Base-by-base conservation (phyloP, 2,888 invertebrate species). In the Criorhina ranunculi region DNA sequence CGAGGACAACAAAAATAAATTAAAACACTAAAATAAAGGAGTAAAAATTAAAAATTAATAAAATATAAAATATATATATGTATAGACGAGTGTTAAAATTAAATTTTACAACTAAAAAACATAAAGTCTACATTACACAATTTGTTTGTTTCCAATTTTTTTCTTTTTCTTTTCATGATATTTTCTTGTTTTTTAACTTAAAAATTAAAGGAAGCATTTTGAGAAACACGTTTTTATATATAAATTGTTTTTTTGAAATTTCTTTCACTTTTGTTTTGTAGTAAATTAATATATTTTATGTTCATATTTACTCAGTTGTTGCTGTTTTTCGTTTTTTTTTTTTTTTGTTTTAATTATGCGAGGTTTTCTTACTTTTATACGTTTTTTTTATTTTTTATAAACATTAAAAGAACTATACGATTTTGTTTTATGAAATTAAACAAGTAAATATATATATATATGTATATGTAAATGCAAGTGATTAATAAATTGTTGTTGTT, bases 131-230 rank as follows among this genome's bases (percentile, higher is more conserved):
- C 44, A 49, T 59, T 42, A 17, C 11, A 51, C 24, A 40, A 33
- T 7, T 53, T 64, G 11, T 15, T 19, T 24, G 2, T 24, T 24
- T 24, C 24, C 24, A 4, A 24, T 24, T 24, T 24, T 24, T 55
- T 33, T 24, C 3, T 33, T 51, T 0, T 19, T n/a, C 1, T 35
- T 17, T 62, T 44, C 9, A 42, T 59, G 12, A 51, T 35, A 33
- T 40, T 37, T 64, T 19, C 42, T 40, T 33, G 57, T 19, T 11
- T 7, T 53, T 33, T 35, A 60, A 57, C 80, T 80, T 85, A 76
- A 5, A 31, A 37, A 55, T 37, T 76, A 85, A 80, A 85, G 85
- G 85, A 85, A 85, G 85, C 80, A 80, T 85, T 77, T 75, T 75
- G 55, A 73, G 60, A 75, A 69, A 42, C 64, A n/a, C n/a, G n/a